A percentile compares a stretch with the other conserved stretches of the same genome.
phyloP scores from a whole-genome alignment of 2,113 vertebrate species.

The Boleophthalmus pectinirostris region DNA sequence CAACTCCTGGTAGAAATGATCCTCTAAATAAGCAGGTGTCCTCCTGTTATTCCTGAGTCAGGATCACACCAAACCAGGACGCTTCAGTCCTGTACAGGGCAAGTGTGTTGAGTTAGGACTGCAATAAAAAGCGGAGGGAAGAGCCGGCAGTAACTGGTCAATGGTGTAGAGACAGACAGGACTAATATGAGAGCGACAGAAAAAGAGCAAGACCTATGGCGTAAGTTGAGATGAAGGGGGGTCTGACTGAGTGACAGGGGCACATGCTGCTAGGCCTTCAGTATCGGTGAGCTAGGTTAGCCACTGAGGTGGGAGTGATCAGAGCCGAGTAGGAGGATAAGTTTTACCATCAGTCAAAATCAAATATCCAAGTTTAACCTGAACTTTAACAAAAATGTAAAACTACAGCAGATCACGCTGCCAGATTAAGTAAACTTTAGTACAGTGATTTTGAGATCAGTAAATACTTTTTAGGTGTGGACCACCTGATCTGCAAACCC shows the following conservation, averaged over 20 bases:
- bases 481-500: not conserved
- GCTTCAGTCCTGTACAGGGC: slow-evolving; percentile 34
- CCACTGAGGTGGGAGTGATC: slow-evolving; percentile 34
- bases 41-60: slow-evolving; percentile 34
- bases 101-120: slow-evolving; percentile 48
- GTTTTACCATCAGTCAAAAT: slow-evolving; percentile 65
- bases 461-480: not conserved
- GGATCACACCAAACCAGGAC: slow-evolving; percentile 32
- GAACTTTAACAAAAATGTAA: slow-evolving; percentile 47
- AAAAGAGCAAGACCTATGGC: slow-evolving; percentile 74
- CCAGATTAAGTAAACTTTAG: not conserved
- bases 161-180: slow-evolving; percentile 67
- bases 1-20: slow-evolving; percentile 53
- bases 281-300: slow-evolving; percentile 67
- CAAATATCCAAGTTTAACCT: slow-evolving; percentile 51
- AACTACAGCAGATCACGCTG: not conserved
- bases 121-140: slow-evolving; percentile 55
- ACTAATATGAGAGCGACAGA: slow-evolving; percentile 73
- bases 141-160: slow-evolving; percentile 64
- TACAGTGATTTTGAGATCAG: not conserved
- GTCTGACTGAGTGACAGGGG: slow-evolving; percentile 77
- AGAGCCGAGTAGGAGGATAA: slow-evolving; percentile 34
- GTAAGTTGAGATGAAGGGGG: slow-evolving; percentile 77
- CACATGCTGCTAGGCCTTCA: slow-evolving; percentile 72
- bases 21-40: slow-evolving; percentile 48